Base-by-base conservation (phyloP, 2,888 invertebrate genomes). In the Sceliomorpha sp. region DNA sequence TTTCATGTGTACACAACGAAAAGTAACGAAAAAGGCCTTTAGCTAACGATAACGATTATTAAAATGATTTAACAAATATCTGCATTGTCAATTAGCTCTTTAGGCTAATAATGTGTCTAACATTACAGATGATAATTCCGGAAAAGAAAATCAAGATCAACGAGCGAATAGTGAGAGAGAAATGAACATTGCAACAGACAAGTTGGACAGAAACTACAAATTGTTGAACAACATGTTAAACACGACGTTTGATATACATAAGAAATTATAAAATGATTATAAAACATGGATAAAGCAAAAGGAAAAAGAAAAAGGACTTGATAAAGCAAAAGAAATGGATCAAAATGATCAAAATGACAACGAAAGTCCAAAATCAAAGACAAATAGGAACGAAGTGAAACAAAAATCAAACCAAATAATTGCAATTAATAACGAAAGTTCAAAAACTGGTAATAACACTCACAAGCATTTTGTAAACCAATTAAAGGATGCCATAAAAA, bases 401-500 rank as follows among this genome's bases (percentile, higher is more conserved):
- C 24, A 24, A 24, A 7, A 24, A 24, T 3, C 24, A 5, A 24
- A 24, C 7, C 4, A 5, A 5, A 24, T 3, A 24, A 7, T 24
- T 24, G 3, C 24, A 5, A 7, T 3, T 7, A 3, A 3, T 24
- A 24, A 24, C 7, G 24, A 24, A 5, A 7, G 7, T 24, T 24
- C 24, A 24, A 24, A 24, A 24, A 3, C 3, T 5, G 7, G 7
- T 24, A 3, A 3, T 24, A 24, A 24, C 24, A 24, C 24, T 24
- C 7, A 3, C 3, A 24, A 7, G 7, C 24, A 5, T 24, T 24
- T 29, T 8, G 48, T 45, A 9, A 68, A 68, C 20, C 47, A 62
- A 51, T 44, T 64, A 9, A 50, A 64, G 12, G 71, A 71, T 24
- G 53, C 59, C 12, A 62, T 62, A 42, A 56, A 62, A 44, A 40